phyloP scores from a whole-genome alignment of 1,140 invertebrate genomes.

The Gerris buenoi region DNA sequence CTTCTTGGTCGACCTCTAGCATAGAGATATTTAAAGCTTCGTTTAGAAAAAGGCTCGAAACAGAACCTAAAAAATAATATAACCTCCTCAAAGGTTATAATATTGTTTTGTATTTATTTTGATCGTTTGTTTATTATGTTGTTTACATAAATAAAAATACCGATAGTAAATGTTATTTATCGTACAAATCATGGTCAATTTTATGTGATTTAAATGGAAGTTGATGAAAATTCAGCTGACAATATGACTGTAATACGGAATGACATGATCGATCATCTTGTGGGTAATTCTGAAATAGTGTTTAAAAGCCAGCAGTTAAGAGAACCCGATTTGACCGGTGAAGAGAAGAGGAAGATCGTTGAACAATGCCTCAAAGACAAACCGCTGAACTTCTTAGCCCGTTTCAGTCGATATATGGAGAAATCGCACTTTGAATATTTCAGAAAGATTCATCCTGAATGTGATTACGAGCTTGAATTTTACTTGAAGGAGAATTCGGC shows the following conservation, averaged over 20 bases:
- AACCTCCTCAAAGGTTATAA: too few relatives aligned
- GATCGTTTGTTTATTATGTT: too few relatives aligned
- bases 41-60: too few relatives aligned
- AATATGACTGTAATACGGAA: neutral
- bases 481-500: neutral
- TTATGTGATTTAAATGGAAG: neutral
- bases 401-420: conserved; percentile 58
- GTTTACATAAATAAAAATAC: too few relatives aligned
- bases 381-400: conserved; percentile 48
- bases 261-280: conserved; percentile 17
- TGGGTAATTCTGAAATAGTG: conserved; percentile 14
- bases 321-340: conserved; percentile 48
- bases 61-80: too few relatives aligned
- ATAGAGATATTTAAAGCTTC: too few relatives aligned
- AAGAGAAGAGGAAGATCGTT: conserved; percentile 55
- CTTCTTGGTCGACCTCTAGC: too few relatives aligned
- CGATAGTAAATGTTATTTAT: too few relatives aligned
- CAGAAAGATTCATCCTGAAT: neutral
- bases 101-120: too few relatives aligned
- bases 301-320: conserved; percentile 52
- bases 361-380: conserved; percentile 45
- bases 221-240: neutral
- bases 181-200: too few relatives aligned
- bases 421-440: conserved; percentile 53
- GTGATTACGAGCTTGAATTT: neutral